Evolutionary conservation across 1,140 invertebrate genomes (phyloP).

Genomic region (Calephelis nemesis): DNA sequence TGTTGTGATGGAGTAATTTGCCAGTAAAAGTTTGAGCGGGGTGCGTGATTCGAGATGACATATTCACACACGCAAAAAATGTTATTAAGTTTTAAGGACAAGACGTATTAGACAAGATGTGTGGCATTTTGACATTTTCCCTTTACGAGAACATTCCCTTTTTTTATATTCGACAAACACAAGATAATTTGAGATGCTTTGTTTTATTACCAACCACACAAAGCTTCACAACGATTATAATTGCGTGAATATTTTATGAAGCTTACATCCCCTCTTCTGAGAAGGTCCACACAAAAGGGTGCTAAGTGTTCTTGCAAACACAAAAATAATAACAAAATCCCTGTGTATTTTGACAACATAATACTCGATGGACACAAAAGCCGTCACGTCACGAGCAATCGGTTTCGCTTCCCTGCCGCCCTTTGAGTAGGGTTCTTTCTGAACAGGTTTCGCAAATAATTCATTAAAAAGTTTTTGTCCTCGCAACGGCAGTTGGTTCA

Average conservation of each 20-base stretch:
- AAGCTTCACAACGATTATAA: constrained; percentile 7
- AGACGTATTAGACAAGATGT: constrained; percentile 38
- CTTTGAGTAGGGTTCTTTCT: constrained; percentile 66
- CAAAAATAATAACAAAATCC: constrained; percentile 78
- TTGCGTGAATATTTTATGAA: constrained; percentile 44
- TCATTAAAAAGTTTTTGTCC: constrained; percentile 73
- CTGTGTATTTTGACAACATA: constrained; percentile 77
- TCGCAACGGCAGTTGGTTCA: constrained; percentile 45
- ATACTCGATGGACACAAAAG: constrained; percentile 73
- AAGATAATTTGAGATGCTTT: constrained; percentile 25
- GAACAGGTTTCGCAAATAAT: constrained; percentile 75
- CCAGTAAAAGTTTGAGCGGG: constrained; percentile 59
- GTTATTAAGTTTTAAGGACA: constrained; percentile 69
- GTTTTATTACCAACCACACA: constrained; percentile 16
- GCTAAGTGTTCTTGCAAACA: constrained; percentile 75
- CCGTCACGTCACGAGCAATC: constrained; percentile 72
- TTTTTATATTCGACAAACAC: constrained; percentile 22
- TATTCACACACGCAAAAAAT: constrained; percentile 61
- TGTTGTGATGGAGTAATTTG: constrained; percentile 72
- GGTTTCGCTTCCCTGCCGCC: constrained; percentile 66
- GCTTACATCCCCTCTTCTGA: constrained; percentile 59
- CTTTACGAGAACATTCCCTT: constrained; percentile 36
- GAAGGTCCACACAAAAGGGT: constrained; percentile 67
- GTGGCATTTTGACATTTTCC: constrained; percentile 39
- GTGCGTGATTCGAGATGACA: constrained; percentile 57